Percentiles rank a stretch among this genome's conserved stretches.
Evolutionary conservation across 92 coral and sea anemone species (phyloP).

Genomic region (Anthopleura xanthogrammica): DNA sequence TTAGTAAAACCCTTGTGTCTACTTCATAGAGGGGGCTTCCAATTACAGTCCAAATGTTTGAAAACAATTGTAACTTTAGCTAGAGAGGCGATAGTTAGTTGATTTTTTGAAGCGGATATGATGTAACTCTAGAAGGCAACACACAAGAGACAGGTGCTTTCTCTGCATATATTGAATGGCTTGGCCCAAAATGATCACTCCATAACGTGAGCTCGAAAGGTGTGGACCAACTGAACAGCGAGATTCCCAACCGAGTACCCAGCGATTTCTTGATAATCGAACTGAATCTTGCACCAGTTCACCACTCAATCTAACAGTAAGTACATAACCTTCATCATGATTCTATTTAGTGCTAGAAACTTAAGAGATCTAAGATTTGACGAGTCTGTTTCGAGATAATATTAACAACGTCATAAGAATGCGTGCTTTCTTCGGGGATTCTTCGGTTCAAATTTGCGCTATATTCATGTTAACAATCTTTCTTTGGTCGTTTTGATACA

Average conservation of each 20-base stretch:
- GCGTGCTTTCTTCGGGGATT: neutral
- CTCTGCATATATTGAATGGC: conserved; percentile 3
- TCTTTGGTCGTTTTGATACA: neutral
- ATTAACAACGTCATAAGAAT: too few species aligned
- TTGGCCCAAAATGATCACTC: conserved; percentile 2
- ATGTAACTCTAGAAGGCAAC: neutral
- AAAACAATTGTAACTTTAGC: neutral
- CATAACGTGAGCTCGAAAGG: neutral
- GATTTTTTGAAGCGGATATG: conserved; percentile 4
- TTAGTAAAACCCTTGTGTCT: neutral
- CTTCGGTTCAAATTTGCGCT: neutral
- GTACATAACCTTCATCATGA: neutral
- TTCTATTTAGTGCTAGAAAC: neutral
- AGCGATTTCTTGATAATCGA: neutral
- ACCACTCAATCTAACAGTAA: neutral
- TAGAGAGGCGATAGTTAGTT: neutral
- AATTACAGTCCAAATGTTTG: conserved; percentile 1
- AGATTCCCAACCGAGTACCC: neutral
- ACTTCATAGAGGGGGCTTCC: neutral
- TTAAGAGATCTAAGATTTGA: neutral
- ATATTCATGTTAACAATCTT: neutral
- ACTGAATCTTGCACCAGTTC: neutral
- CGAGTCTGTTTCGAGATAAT: too few species aligned
- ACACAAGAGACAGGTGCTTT: neutral
- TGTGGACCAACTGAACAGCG: neutral